These are phyloP conservation scores for Planococcus citri DNA, from an alignment of 1,140 invertebrate genomes.

Conservation along the genomic window DNA sequence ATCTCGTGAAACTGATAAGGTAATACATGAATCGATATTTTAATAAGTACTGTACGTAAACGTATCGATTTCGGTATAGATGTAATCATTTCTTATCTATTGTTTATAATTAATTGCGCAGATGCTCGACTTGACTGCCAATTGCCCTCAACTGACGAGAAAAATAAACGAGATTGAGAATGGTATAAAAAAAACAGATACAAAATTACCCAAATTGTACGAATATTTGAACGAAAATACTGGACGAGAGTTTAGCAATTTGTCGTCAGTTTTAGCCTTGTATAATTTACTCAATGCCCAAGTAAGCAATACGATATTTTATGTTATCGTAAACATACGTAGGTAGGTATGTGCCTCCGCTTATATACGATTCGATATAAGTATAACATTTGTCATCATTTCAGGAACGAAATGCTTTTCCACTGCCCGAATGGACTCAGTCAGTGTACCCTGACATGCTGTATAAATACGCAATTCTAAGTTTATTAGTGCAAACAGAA, in stretches of 20 bases:
- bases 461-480: not conserved
- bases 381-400: too few species aligned
- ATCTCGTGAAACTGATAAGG: constrained; percentile 51
- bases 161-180: not conserved
- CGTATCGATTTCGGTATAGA: not conserved
- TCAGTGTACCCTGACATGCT: constrained; percentile 8
- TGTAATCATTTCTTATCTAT: not conserved
- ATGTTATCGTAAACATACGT: too few species aligned
- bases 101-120: too few species aligned
- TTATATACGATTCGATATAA: too few species aligned
- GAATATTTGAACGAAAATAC: not conserved
- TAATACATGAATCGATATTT: constrained; percentile 34
- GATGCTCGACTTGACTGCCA: not conserved
- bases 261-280: not conserved
- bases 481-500: not conserved
- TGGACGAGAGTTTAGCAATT: not conserved
- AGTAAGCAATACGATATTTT: not conserved
- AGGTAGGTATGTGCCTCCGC: too few species aligned
- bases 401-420: constrained; percentile 3
- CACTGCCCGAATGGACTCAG: constrained; percentile 20
- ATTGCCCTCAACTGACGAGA: not conserved
- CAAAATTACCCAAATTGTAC: not conserved
- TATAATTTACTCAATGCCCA: not conserved
- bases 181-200: not conserved
- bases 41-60: not conserved